phyloP scores from a whole-genome alignment of 2,888 invertebrate species.

The Pseudolycoriella hygida region DNA sequence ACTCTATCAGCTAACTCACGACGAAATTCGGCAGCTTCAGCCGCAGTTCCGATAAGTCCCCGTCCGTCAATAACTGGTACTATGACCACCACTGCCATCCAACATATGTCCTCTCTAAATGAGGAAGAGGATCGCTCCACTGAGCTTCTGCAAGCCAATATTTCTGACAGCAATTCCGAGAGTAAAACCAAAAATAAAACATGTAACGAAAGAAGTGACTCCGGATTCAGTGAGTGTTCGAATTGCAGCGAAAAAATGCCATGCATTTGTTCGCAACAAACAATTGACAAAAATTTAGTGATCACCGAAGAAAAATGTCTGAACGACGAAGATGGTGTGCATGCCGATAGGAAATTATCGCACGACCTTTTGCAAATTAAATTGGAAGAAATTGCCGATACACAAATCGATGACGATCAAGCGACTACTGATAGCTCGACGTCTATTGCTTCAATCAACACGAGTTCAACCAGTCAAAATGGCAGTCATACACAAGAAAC shows the following conservation, averaged over 20 bases:
- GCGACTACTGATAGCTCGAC: background rate
- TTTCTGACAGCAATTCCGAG: background rate
- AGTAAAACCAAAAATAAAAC: constrained; percentile 13
- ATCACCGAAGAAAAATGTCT: constrained; percentile 10
- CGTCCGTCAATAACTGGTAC: constrained; percentile 29
- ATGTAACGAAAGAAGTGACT: constrained; percentile 36
- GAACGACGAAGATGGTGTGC: constrained; percentile 9
- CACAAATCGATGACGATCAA: constrained; percentile 7
- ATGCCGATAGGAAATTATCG: constrained; percentile 13
- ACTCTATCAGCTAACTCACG: constrained; percentile 45
- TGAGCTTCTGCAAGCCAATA: background rate
- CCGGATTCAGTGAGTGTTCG: constrained; percentile 37
- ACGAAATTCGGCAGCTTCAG: constrained; percentile 35
- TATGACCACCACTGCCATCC: constrained; percentile 15
- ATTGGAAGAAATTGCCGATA: constrained; percentile 23
- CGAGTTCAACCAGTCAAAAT: too few species aligned
- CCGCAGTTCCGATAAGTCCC: constrained; percentile 25
- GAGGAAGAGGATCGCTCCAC: constrained; percentile 24
- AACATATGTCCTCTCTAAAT: constrained; percentile 33
- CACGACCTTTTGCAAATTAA: constrained; percentile 21
- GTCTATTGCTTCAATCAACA: background rate
- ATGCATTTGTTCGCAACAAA: constrained; percentile 7
- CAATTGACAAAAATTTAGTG: constrained; percentile 6
- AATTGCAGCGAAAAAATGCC: constrained; percentile 19
- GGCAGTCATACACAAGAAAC: background rate